Base-by-base conservation (phyloP, 2,113 vertebrate species). In the Scortum barcoo region DNA sequence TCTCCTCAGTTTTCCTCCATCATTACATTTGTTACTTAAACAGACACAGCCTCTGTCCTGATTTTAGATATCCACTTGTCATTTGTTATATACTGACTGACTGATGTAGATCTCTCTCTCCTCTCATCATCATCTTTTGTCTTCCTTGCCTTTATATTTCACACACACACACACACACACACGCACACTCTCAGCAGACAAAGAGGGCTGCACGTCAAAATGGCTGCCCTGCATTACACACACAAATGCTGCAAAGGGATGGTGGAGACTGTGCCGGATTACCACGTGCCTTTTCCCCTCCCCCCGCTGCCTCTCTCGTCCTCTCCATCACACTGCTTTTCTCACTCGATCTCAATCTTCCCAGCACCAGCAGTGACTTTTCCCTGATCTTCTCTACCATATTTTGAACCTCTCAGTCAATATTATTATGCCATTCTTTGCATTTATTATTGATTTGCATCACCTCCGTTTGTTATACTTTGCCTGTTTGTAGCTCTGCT, bases 151-250 rank as follows among this genome's bases (percentile, higher is more conserved):
- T 81, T 77, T 5, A 60, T 50, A 30, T 53, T 58, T n/a, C 40
- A 66, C 50, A 84, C 42, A n/a, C 40, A 3, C 36, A 72, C 54
- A n/a, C n/a, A n/a, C n/a, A n/a, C n/a, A n/a, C 40, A 66, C 50
- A 84, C 42, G n/a, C 40, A 3, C 36, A 72, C 54, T 77, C 40
- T 81, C 1, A 58, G 36, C 63, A 83, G 36, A 92, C 90, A 90
- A 88, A 90, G 86, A 84, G 42, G n/a, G 44, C 71, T 77, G 76
- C 60, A 54, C 76, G 86, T 86, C 86, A 94, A 94, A 94, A 94
- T 94, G 93, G 93, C 93, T 92, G 88, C 93, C 81, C 14, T 62
- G 66, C 88, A 84, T 88, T 88, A 83, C 76, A 28, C 88, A 81
- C 88, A 84, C 71, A 5, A 86, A 84, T 53, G 69, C 91, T 83